These are phyloP conservation scores for Enteromius treurensis DNA, from an alignment of 2,797 vertebrate genomes.

Conservation along the genomic window DNA sequence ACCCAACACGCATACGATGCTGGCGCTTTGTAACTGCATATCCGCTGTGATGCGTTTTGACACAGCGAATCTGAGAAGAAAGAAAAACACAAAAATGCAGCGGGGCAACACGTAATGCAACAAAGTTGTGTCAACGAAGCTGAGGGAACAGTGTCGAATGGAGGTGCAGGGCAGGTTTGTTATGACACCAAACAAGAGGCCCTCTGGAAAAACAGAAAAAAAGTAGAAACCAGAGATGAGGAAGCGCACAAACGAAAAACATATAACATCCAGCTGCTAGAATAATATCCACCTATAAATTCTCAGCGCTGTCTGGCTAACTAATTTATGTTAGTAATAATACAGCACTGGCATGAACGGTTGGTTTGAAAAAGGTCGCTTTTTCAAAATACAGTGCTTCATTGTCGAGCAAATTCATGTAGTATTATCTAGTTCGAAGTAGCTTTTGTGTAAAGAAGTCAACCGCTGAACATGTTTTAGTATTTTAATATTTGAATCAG, in stretches of 20 bases:
- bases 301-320: constrained; percentile 57
- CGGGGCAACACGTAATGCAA: constrained; percentile 63
- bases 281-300: constrained; percentile 74
- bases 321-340: constrained; percentile 74
- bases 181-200: constrained; percentile 82
- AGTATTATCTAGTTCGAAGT: background rate
- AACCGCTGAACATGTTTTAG: background rate
- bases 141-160: constrained; percentile 64
- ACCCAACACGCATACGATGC: constrained; percentile 45
- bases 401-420: background rate
- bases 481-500: background rate
- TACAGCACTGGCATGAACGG: background rate
- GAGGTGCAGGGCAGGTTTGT: constrained; percentile 68
- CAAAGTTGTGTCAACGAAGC: constrained; percentile 63
- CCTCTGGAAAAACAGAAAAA: constrained; percentile 67
- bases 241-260: constrained; percentile 78
- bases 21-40: constrained; percentile 35
- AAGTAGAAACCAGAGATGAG: constrained; percentile 76
- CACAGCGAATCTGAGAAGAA: constrained; percentile 43
- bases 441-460: background rate
- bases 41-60: constrained; percentile 43
- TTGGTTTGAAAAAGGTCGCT: background rate
- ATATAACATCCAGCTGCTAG: constrained; percentile 78
- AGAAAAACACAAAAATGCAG: constrained; percentile 58
- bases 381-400: constrained; percentile 3